These are phyloP conservation scores for Rhadina sibilatrix DNA, from an alignment of 2,113 vertebrate species.

Conservation along the genomic window DNA sequence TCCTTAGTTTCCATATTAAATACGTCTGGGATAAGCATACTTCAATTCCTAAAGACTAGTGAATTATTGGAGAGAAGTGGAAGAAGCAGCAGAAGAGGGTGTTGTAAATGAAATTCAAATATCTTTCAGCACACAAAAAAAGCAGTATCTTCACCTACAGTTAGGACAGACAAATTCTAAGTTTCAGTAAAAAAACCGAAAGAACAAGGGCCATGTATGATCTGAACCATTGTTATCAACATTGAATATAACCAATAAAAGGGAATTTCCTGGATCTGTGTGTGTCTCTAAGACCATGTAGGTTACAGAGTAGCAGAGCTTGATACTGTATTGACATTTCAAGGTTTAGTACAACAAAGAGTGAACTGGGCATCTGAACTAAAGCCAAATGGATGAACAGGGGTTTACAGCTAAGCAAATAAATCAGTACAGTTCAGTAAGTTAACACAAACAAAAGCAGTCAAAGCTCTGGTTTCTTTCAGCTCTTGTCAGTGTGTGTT, in stretches of 20 bases:
- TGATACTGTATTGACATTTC: background rate
- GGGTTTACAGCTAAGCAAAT: constrained; percentile 1
- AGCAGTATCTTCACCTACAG: background rate
- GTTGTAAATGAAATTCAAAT: background rate
- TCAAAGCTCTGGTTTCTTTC: background rate
- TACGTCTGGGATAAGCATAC: background rate
- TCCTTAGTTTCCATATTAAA: background rate
- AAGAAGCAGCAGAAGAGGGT: background rate
- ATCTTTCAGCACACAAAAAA: background rate
- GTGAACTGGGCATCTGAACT: background rate
- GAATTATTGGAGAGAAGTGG: background rate
- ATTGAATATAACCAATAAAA: background rate
- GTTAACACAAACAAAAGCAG: background rate
- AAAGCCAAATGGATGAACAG: background rate
- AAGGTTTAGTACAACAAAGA: background rate
- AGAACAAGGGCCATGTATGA: fast-evolving
- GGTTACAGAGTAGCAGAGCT: background rate
- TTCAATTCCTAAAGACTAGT: background rate
- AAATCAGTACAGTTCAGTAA: background rate
- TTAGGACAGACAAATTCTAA: background rate
- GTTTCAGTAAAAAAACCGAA: background rate
- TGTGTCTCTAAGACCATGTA: fast-evolving
- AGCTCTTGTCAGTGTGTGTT: background rate
- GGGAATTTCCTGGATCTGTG: background rate
- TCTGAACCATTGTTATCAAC: background rate